These are phyloP conservation scores for Willisornis vidua DNA, from an alignment of 2,113 vertebrate species.

Conservation along the genomic window DNA sequence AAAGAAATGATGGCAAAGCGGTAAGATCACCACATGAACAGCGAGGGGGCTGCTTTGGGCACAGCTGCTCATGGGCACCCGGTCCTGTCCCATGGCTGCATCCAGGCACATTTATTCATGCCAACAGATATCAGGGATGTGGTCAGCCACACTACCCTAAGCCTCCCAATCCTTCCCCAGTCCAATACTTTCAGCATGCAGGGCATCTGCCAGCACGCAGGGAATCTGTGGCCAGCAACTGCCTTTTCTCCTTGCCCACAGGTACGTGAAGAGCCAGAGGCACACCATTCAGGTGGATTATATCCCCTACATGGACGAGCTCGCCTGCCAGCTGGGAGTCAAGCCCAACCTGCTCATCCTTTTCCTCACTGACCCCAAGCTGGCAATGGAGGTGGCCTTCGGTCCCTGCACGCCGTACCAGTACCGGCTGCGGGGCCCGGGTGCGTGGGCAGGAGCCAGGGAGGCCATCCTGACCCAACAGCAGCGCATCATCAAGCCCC, in stretches of 20 bases:
- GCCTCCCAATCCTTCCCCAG: rapidly evolving
- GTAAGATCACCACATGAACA: slow-evolving; percentile 11
- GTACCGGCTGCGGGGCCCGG: slow-evolving; percentile 79
- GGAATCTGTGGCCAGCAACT: slow-evolving; percentile 77
- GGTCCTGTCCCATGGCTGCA: rapidly evolving
- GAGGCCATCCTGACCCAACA: slow-evolving; percentile 80
- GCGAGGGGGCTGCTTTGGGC: not conserved
- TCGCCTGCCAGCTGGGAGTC: slow-evolving; percentile 78
- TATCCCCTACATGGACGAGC: slow-evolving; percentile 83
- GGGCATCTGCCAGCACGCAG: not conserved
- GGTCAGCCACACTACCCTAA: rapidly evolving
- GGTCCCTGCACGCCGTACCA: slow-evolving; percentile 85
- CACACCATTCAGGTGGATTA: slow-evolving; percentile 91
- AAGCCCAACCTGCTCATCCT: slow-evolving; percentile 70
- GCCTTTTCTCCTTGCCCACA: not conserved
- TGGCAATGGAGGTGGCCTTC: slow-evolving; percentile 72
- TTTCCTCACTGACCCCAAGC: slow-evolving; percentile 79
- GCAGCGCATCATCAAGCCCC: slow-evolving; percentile 76
- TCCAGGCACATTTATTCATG: not conserved
- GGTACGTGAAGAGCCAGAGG: slow-evolving; percentile 66
- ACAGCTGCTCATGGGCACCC: not conserved
- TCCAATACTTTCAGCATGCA: rapidly evolving
- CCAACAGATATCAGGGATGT: rapidly evolving
- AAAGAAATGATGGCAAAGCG: slow-evolving; percentile 32
- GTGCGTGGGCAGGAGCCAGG: slow-evolving; percentile 77